These are phyloP conservation scores for Cerastoderma edule DNA, from an alignment of 2,888 invertebrate species.

Conservation along the genomic window DNA sequence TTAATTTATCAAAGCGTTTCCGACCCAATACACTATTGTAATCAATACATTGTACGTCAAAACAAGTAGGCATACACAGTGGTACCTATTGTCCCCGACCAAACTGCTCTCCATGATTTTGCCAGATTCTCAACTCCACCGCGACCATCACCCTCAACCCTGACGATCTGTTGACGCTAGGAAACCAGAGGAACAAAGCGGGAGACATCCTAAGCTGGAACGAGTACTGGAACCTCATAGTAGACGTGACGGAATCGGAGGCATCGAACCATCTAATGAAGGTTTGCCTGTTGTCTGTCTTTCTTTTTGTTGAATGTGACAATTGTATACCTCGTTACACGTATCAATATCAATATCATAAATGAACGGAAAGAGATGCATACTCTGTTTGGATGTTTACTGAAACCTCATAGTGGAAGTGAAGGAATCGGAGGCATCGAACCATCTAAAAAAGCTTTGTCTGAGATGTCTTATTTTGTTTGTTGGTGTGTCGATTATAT, in stretches of 20 bases:
- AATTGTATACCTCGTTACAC: no score
- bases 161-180: conserved; percentile 50
- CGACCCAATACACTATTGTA: no score
- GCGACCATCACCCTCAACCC: conserved; percentile 32
- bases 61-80: no score
- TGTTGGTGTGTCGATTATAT: no score
- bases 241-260: conserved; percentile 45
- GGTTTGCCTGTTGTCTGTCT: no score
- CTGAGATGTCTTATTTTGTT: no score
- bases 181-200: conserved; percentile 27
- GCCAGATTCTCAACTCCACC: conserved; percentile 12
- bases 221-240: conserved; percentile 57
- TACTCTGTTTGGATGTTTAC: conserved; percentile 46
- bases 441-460: conserved; percentile 41
- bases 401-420: conserved; percentile 55
- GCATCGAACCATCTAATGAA: conserved; percentile 40
- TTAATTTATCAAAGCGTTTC: no score
- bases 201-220: conserved; percentile 43
- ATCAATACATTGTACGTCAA: no score
- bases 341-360: no score
- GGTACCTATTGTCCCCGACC: no score
- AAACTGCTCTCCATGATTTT: neutral
- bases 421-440: conserved; percentile 34
- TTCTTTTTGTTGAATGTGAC: no score
- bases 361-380: conserved; percentile 21